A percentile compares a stretch with the other conserved stretches of the same genome.
phyloP scores from a whole-genome alignment of 2,888 invertebrate genomes.

The Lithophane leautieri region DNA sequence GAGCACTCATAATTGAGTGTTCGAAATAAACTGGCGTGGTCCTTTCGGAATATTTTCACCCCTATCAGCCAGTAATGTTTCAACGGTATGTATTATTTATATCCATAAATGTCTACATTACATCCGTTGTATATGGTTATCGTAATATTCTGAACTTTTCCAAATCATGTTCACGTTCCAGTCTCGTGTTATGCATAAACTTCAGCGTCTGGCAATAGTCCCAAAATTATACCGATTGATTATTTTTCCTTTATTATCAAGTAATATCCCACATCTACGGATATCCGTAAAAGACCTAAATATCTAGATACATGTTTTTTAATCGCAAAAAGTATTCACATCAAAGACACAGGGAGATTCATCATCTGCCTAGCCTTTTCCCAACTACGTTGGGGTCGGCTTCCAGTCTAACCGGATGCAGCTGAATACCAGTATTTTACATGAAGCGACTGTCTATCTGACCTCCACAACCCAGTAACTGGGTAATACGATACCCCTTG shows the following conservation, averaged over 20 bases:
- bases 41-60: slow-evolving; percentile 38
- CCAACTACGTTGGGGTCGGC: too few relatives aligned
- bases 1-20: slow-evolving; percentile 25
- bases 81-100: slow-evolving; percentile 49
- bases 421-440: too few relatives aligned
- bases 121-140: slow-evolving; percentile 23
- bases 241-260: neutral
- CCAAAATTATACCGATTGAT: slow-evolving; percentile 41
- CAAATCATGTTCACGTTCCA: slow-evolving; percentile 15
- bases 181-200: slow-evolving; percentile 33
- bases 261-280: too few relatives aligned
- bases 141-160: slow-evolving; percentile 32
- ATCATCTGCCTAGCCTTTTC: too few relatives aligned
- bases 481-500: too few relatives aligned
- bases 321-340: neutral
- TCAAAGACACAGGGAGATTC: slow-evolving; percentile 16
- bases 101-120: slow-evolving; percentile 23
- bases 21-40: slow-evolving; percentile 17
- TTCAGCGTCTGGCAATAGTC: slow-evolving; percentile 42
- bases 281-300: neutral
- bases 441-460: too few relatives aligned
- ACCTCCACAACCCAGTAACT: too few relatives aligned
- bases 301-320: neutral
- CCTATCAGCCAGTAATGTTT: slow-evolving; percentile 37
- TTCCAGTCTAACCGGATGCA: too few relatives aligned